Base-by-base conservation (phyloP, 1,140 invertebrate species). In the Macrostomum lignano region DNA sequence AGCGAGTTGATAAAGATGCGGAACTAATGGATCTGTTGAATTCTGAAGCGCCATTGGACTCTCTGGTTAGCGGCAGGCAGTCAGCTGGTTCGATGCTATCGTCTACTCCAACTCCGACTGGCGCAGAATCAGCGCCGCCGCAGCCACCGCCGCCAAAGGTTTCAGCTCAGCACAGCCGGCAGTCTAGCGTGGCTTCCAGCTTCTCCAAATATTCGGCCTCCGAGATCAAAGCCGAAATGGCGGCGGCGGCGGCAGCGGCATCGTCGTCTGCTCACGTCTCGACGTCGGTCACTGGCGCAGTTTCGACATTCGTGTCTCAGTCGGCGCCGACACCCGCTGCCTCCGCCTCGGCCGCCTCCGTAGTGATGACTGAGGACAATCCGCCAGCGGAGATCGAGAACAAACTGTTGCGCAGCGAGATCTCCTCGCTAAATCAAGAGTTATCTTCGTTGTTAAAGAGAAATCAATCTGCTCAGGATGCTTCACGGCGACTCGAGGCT, bases 361-460 rank as follows among this genome's bases (percentile, higher is more conserved):
- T 15, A 28, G 19, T 17, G 3, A 17, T 28, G 3, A 28, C 15
- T 28, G 26, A 28, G 15, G 26, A 28, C 9, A 15, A 28, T 28
- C 7, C 19, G 3, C 15, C 15, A 28, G 15, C 11, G 19, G 30
- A 19, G 28, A 28, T 55, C 11, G 60, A 63, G 40, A 63, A 60
- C 36, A 44, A 47, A 31, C 39, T 66, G 33, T 45, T 68, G 17
- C 55, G 55, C 40, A 65, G 60, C 47, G 66, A 68, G 49, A 52
- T 68, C 7, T 46, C 58, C 21, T 62, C 58, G 14, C 47, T 67
- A 3, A 65, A 64, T 39, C 58, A 63, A 43, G 66, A 68, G 46
- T 52, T 67, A 43, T 51, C 60, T 10, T 49, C 62, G 32, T 43
- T 65, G 3, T 45, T 65, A 19, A 48, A 58, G 33, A 46, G 65